Conservation (phyloP, 2,888 invertebrate genomes). For the Pherbina coryleti region DNA sequence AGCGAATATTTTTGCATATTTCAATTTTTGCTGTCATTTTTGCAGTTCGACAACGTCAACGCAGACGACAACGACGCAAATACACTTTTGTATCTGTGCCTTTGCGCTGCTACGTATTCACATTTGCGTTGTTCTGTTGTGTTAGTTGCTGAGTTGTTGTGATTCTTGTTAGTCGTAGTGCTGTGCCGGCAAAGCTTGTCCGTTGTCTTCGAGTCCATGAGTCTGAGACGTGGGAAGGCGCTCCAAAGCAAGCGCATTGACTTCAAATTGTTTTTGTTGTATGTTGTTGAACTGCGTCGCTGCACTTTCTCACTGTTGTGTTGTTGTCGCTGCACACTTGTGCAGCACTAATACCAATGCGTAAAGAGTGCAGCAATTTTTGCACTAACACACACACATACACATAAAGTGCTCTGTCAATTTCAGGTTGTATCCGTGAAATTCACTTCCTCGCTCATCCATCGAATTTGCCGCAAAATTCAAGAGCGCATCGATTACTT, state of each 20-base stretch:
- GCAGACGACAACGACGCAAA: not conserved
- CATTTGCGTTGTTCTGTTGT: not conserved
- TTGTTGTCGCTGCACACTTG: not conserved
- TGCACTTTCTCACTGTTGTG: conserved; percentile 17
- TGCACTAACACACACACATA: conserved; percentile 4
- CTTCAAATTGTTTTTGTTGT: conserved; percentile 16
- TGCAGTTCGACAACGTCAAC: not conserved
- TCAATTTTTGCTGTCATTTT: conserved; percentile 15
- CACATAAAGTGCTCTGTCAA: not conserved
- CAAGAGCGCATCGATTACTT: not conserved
- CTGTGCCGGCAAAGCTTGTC: not conserved
- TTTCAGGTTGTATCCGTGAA: not conserved
- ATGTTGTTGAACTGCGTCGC: conserved; percentile 27
- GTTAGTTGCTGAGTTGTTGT: not conserved
- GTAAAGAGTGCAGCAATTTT: not conserved
- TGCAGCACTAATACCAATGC: not conserved
- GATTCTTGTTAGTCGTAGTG: not conserved
- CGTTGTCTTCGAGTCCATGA: not conserved
- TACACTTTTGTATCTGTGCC: not conserved
- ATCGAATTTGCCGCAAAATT: not conserved
- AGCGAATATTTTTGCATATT: conserved; percentile 11
- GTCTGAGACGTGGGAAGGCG: conserved; percentile 19
- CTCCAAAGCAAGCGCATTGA: conserved; percentile 29
- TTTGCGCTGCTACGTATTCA: not conserved
- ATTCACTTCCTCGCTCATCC: not conserved